These are phyloP conservation scores for Phenganax marumi DNA, from an alignment of 92 coral and sea anemone species.

Conservation along the genomic window DNA sequence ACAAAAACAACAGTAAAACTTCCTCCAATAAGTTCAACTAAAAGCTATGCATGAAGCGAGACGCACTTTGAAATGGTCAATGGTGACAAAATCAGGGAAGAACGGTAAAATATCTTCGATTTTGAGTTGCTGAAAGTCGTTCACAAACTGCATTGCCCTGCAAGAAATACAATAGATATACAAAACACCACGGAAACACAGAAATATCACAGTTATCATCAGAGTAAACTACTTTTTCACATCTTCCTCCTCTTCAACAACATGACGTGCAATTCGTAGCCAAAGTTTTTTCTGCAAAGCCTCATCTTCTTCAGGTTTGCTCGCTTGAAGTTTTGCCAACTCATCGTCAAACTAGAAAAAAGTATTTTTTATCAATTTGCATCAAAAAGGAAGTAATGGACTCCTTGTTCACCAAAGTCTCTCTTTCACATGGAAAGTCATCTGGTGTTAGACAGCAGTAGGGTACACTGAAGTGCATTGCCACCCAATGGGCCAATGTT, in stretches of 20 bases:
- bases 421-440: too few relatives aligned
- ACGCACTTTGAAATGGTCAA: constrained; percentile 85
- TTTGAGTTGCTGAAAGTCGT: constrained; percentile 81
- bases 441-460: too few relatives aligned
- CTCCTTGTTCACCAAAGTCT: too few relatives aligned
- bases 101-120: constrained; percentile 97
- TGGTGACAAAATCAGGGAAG: constrained; percentile 97
- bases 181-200: neutral
- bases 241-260: constrained; percentile 86
- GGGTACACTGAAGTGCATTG: neutral
- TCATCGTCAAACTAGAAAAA: constrained; percentile 71
- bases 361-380: neutral
- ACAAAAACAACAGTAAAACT: neutral
- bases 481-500: neutral
- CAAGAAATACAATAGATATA: neutral
- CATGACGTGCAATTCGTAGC: constrained; percentile 94
- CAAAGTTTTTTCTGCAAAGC: constrained; percentile 91
- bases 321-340: constrained; percentile 89
- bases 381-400: too few relatives aligned
- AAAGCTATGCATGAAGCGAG: neutral
- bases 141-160: constrained; percentile 95
- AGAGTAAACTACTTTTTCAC: constrained; percentile 72
- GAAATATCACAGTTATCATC: neutral
- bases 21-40: neutral
- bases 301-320: constrained; percentile 95